Evolutionary conservation across 2,113 vertebrate genomes (phyloP), one percentile per base, ranked within the genome.

Genomic region (Tauraco erythrolophus): DNA sequence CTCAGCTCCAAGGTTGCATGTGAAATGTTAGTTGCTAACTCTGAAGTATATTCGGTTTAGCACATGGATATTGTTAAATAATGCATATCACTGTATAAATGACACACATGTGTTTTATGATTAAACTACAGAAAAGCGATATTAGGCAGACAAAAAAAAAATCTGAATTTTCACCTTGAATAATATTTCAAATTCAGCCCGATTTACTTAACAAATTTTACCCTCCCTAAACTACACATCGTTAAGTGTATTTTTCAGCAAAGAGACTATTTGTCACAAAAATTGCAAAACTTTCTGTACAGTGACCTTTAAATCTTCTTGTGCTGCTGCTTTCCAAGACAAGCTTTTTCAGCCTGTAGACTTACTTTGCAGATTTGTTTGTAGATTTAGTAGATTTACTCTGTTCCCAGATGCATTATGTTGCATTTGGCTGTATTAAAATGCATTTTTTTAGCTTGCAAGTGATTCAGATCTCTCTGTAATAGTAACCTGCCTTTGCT

Each of bases 291-390:
- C 78, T 95, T 96, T 82, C 43, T 27, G 2, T 68, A 60, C 1
- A 8, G 24, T 76, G 65, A 85, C 74, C 24, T 85, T 81, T 95
- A 96, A 93, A 97, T 93, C 81, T 95, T 95, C 19, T 37, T 88
- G 33, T 72, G 78, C 76, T 91, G 66, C 66, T 88, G 70, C 78
- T 93, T 96, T 94, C 78, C 78, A 62, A 83, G 84, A 82, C 84
- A 96, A 39, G 43, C 33, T 93, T 93, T 90, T 94, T 50, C 88
- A 79, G 74, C 74, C 45, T 77, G 35, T 24, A 79, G 84, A 83
- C 94, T 96, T 94, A 88, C 78, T 95, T 84, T 81, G 80, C 72
- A 71, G 84, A 84, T 95, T 97, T 92, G 70, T 92, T 85, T 92
- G 75, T 43, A 83, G 85, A 68, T 88, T 95, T 84, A 92, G 57